Percentiles rank a stretch among this genome's conserved stretches.
These are phyloP conservation scores for Damaliscus lunatus DNA, from an alignment of 2,113 vertebrate species.

Conservation along the genomic window DNA sequence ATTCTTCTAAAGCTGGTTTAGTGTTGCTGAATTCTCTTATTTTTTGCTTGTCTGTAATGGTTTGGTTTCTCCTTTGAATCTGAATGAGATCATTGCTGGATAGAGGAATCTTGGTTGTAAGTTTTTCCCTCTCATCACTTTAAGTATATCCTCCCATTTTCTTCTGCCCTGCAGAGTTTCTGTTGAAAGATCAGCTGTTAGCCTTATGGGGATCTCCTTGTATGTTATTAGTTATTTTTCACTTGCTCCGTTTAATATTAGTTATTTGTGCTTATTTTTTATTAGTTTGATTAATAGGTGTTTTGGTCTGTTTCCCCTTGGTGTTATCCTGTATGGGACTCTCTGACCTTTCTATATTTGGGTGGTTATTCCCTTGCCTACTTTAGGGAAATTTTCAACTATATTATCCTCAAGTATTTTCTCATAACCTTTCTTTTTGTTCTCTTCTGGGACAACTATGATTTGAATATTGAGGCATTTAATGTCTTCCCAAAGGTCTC, in stretches of 20 bases:
- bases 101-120: too few species aligned
- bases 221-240: neutral
- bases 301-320: neutral
- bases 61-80: neutral
- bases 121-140: too few species aligned
- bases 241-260: neutral
- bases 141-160: too few species aligned
- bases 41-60: neutral
- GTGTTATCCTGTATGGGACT: neutral
- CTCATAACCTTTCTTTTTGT: neutral
- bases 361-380: neutral
- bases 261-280: neutral
- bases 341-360: neutral
- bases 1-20: neutral
- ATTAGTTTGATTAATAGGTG: neutral
- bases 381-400: neutral
- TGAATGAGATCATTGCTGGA: neutral
- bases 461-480: neutral
- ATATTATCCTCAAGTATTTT: neutral
- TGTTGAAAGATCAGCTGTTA: too few species aligned
- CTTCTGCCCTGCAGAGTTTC: too few species aligned
- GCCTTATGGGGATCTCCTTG: neutral
- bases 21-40: neutral
- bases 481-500: neutral
- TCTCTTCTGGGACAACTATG: neutral